These are phyloP conservation scores for Scytalopus superciliaris DNA, from an alignment of 2,113 vertebrate species.

Conservation along the genomic window DNA sequence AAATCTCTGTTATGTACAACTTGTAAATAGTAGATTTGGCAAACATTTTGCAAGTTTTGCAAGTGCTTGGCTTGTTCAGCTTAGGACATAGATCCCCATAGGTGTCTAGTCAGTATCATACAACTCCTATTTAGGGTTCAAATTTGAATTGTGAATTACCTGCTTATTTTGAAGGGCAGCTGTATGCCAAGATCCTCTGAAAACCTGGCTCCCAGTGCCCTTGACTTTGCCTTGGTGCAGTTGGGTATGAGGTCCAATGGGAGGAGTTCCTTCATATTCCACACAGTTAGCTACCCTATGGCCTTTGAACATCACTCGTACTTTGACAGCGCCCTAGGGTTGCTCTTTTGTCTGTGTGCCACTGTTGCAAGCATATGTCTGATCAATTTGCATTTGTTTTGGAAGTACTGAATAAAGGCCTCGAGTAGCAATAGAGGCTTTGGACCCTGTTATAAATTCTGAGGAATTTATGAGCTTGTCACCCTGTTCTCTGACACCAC, in stretches of 20 bases:
- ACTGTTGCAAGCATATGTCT: background rate
- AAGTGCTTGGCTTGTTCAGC: background rate
- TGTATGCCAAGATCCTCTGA: background rate
- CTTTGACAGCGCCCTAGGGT: background rate
- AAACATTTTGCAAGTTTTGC: background rate
- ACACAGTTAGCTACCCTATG: background rate
- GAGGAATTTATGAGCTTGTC: background rate
- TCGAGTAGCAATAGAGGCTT: background rate
- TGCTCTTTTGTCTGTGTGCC: background rate
- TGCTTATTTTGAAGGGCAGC: background rate
- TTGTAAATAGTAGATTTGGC: background rate
- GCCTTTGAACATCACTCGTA: background rate
- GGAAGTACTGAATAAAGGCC: background rate
- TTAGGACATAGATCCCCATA: background rate
- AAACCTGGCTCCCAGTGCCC: background rate
- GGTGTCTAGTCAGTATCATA: background rate
- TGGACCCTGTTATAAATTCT: background rate
- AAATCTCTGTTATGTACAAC: background rate
- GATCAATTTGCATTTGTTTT: background rate
- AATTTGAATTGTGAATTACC: background rate
- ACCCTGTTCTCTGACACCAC: background rate
- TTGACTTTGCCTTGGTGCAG: background rate
- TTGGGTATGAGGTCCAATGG: background rate
- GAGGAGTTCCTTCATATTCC: background rate
- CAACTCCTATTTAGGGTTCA: background rate